Base-by-base conservation (phyloP, 2,113 vertebrate genomes). In the Hypocryptadius cinnamomeus region DNA sequence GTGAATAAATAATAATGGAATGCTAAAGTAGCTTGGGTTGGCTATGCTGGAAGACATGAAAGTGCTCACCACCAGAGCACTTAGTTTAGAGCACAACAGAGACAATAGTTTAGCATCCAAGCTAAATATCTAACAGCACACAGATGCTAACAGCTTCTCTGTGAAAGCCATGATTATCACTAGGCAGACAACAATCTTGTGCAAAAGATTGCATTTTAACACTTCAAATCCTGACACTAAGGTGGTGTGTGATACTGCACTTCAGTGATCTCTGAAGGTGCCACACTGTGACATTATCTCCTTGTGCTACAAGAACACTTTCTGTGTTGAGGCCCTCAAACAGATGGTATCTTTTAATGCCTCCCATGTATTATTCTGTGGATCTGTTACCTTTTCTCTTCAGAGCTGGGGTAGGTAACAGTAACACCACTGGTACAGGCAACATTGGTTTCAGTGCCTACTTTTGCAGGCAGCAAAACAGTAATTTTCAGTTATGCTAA, bases 401-500 rank as follows among this genome's bases (percentile, higher is more conserved):
- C 21, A 56, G 53, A 56, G 27, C 6, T 33, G n/a, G 11, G 13
- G 5, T 8, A 80, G 40, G 18, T 47, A 9, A 56, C 24, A 73
- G 13, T 42, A 65, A 77, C 27, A 53, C 3, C 20, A 42, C 9
- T 25, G 15, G 28, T 40, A 45, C 3, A 65, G 14, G 19, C 6
- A 77, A 28, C 31, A 28, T 2, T 18, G 13, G 7, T 39, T 73
- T 70, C 66, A 82, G 59, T 73, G 39, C 11, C 53, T 68, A 6
- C 11, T 35, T 64, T 39, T 51, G 23, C 24, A 56, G 28, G 11
- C 30, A 35, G 31, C 4, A 1, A 39, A 33, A 64, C 1, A 0
- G 1, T 39, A 51, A 68, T 51, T 73, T 31, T 56, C 40, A 66
- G 15, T 57, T 70, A 53, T 0, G 3, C 42, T 30, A 54, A 14